Percentiles rank a stretch among this genome's conserved stretches.
Evolutionary conservation across 2,888 invertebrate genomes (phyloP).

Genomic region (Onthophagus sagittarius): DNA sequence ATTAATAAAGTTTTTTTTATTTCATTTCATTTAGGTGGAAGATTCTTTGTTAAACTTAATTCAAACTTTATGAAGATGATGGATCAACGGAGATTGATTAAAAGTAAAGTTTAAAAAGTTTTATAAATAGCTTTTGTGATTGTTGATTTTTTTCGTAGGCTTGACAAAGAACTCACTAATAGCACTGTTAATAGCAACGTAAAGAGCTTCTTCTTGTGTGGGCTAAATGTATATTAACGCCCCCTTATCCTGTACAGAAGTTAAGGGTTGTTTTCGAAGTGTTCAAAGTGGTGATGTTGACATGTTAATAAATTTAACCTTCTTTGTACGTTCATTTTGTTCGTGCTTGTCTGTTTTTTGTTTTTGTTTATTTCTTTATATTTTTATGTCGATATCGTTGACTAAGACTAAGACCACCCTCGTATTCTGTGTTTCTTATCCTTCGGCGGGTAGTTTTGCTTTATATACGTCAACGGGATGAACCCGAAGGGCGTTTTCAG

Average conservation of each 20-base stretch:
- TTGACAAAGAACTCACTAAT: background rate
- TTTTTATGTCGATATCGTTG: background rate
- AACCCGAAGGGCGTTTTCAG: background rate
- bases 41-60: background rate
- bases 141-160: background rate
- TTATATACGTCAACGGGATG: background rate
- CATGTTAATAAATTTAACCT: too few relatives aligned
- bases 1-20: background rate
- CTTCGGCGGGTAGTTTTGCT: background rate
- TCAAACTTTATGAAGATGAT: background rate
- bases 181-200: background rate
- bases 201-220: background rate
- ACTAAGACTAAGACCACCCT: background rate
- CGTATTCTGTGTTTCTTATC: background rate
- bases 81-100: background rate
- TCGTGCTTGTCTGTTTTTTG: background rate
- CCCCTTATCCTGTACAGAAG: background rate
- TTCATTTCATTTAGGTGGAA: background rate
- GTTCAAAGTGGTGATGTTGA: background rate
- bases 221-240: background rate
- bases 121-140: background rate
- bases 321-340: too few relatives aligned
- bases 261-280: background rate
- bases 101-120: background rate
- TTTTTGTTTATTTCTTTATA: background rate